phyloP scores from a whole-genome alignment of 2,888 invertebrate species.

The Melanophora roralis region DNA sequence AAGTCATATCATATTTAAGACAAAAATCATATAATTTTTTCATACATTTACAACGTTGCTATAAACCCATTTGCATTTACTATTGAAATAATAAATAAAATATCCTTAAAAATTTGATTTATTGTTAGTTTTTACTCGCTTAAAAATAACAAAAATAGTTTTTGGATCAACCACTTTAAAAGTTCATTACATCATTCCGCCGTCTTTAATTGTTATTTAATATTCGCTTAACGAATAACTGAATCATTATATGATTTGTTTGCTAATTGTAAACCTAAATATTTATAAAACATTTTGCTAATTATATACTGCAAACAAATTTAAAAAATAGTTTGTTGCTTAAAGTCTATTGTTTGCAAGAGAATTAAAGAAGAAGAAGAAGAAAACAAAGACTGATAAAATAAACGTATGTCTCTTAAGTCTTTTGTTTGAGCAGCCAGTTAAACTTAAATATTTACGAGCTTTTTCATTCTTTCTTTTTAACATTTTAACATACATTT shows the following conservation, averaged over 20 bases:
- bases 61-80: too few relatives aligned
- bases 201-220: constrained; percentile 15
- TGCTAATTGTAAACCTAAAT: background rate
- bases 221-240: constrained; percentile 19
- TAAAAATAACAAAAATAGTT: background rate
- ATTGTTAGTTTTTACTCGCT: background rate
- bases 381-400: background rate
- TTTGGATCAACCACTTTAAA: background rate
- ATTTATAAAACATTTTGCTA: background rate
- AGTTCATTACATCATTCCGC: background rate
- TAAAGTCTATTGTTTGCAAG: constrained; percentile 41
- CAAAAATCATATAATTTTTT: too few relatives aligned
- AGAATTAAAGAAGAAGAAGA: background rate
- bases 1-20: too few relatives aligned
- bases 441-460: constrained; percentile 34
- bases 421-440: constrained; percentile 45
- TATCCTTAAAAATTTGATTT: too few relatives aligned
- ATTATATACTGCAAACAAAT: background rate
- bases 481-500: background rate
- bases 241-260: constrained; percentile 6
- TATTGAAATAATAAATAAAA: too few relatives aligned
- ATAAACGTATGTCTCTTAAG: constrained; percentile 44
- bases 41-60: too few relatives aligned
- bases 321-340: constrained; percentile 7
- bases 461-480: background rate